Percentiles rank a stretch among this genome's conserved stretches.
Evolutionary conservation across 2,888 invertebrate species (phyloP).

Genomic region (Metacarcinus magister): DNA sequence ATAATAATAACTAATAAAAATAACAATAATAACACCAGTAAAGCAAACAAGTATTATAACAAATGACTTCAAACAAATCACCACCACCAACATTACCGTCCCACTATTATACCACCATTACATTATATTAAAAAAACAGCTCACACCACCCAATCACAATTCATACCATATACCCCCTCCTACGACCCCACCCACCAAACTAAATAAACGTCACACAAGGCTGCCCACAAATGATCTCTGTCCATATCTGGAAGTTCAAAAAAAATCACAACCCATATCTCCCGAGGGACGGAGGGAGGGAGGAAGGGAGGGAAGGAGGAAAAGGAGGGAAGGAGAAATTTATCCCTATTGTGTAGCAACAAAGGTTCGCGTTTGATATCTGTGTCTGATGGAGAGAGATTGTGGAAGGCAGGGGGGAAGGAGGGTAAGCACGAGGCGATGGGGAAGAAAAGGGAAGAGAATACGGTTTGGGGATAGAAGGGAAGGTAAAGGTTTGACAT

Average conservation of each 20-base stretch:
- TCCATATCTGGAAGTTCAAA: slow-evolving; percentile 3
- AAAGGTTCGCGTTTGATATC: slow-evolving; percentile 58
- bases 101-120: no score
- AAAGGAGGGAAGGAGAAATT: slow-evolving; percentile 49
- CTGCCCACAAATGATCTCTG: neutral
- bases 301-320: slow-evolving; percentile 57
- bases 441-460: neutral
- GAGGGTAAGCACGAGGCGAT: neutral
- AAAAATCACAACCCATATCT: neutral
- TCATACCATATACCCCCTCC: neutral
- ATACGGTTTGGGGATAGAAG: neutral
- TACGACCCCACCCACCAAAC: neutral
- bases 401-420: neutral
- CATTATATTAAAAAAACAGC: no score
- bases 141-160: no score
- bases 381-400: neutral
- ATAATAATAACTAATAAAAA: no score
- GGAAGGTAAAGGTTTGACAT: neutral
- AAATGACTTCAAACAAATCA: neutral
- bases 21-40: no score
- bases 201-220: neutral
- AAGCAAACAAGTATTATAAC: no score
- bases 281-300: neutral
- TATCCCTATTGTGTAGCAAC: slow-evolving; percentile 65
- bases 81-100: neutral